Percentiles rank a stretch among this genome's conserved stretches.
phyloP scores from a whole-genome alignment of 1,140 invertebrate genomes.

The Drosophila busckii region DNA sequence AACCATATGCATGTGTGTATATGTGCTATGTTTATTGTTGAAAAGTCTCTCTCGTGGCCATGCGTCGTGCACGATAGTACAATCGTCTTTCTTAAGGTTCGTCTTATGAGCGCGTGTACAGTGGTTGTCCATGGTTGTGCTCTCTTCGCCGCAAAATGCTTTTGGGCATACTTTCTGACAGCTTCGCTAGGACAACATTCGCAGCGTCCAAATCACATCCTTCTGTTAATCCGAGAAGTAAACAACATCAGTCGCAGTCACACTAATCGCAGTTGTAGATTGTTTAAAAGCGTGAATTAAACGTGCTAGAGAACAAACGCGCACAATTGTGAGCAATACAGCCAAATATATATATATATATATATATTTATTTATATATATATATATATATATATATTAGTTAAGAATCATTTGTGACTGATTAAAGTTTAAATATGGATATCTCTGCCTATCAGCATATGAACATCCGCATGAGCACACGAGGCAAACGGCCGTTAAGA shows the following conservation, averaged over 20 bases:
- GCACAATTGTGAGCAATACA: constrained; percentile 87
- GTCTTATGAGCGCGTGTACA: constrained; percentile 6
- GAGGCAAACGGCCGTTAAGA: constrained; percentile 85
- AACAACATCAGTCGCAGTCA: constrained; percentile 55
- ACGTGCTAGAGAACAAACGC: constrained; percentile 6
- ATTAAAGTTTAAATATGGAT: constrained; percentile 55
- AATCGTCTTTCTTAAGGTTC: not conserved
- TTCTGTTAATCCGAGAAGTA: constrained; percentile 71
- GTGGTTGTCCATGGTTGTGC: constrained; percentile 4
- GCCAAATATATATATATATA: no score
- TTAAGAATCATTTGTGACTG: constrained; percentile 71
- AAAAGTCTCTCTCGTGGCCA: constrained; percentile 2
- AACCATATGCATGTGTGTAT: no score
- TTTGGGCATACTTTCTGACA: constrained; percentile 14
- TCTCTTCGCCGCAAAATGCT: constrained; percentile 63
- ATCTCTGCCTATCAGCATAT: constrained; percentile 76
- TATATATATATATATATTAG: no score
- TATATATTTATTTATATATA: no score
- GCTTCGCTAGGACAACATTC: constrained; percentile 27
- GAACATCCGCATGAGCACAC: constrained; percentile 79
- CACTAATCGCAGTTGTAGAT: constrained; percentile 29
- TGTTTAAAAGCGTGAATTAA: not conserved
- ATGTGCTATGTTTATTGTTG: constrained; percentile 24
- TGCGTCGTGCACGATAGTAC: not conserved
- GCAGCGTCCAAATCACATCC: constrained; percentile 61